phyloP scores from a whole-genome alignment of 2,797 vertebrate species.

The Acestrorhynchus altus region DNA sequence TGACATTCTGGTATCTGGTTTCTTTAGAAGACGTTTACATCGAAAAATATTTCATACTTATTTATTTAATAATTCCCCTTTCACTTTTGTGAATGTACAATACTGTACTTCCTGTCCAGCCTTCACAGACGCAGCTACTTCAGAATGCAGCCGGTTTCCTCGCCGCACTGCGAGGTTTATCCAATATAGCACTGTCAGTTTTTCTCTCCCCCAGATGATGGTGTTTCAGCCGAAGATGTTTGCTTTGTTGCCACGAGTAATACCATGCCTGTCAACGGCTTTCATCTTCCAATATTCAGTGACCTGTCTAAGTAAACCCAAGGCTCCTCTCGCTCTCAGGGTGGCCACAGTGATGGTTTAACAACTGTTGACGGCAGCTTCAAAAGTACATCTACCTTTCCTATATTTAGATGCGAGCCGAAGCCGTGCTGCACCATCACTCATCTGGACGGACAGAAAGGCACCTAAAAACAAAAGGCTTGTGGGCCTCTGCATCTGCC shows the following conservation, averaged over 20 bases:
- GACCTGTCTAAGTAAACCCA: background rate
- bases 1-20: too few relatives aligned
- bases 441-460: slow-evolving; percentile 7
- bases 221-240: background rate
- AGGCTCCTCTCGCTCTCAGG: background rate
- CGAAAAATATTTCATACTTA: too few relatives aligned
- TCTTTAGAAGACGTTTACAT: too few relatives aligned
- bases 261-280: background rate
- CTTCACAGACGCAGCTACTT: background rate
- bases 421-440: background rate
- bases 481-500: slow-evolving; percentile 68
- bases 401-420: background rate
- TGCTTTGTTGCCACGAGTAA: background rate
- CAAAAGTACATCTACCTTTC: background rate
- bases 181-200: background rate
- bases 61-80: too few relatives aligned
- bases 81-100: background rate
- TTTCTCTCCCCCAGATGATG: background rate
- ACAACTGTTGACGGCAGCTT: background rate
- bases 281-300: background rate
- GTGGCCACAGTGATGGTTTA: background rate
- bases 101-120: background rate
- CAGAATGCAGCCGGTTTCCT: background rate
- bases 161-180: background rate
- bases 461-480: slow-evolving; percentile 68